Percentiles rank a stretch among this genome's conserved stretches.
Conservation (phyloP, 2,113 vertebrate species). For the Equus przewalskii region DNA sequence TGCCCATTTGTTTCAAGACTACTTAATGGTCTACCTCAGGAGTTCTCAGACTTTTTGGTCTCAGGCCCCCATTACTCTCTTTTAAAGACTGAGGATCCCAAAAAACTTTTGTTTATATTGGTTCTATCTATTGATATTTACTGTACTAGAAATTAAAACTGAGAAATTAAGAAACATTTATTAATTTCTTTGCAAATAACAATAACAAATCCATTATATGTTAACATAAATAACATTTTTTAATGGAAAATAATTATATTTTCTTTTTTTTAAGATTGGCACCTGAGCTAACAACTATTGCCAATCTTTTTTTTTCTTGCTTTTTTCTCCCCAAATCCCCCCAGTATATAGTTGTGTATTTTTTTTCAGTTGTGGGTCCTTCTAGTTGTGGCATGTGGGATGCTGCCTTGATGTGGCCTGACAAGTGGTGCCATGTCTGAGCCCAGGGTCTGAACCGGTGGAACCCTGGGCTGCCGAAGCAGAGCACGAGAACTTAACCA, state of each 20-base stretch:
- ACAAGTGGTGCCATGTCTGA: too few relatives aligned
- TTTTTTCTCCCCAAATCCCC: too few relatives aligned
- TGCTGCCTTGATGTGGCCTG: too few relatives aligned
- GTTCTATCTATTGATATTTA: neutral
- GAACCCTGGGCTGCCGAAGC: too few relatives aligned
- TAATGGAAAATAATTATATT: neutral
- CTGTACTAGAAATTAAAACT: neutral
- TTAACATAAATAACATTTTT: neutral
- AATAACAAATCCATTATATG: neutral
- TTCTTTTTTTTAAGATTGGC: neutral
- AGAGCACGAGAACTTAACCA: too few relatives aligned
- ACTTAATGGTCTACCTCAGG: neutral
- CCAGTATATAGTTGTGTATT: too few relatives aligned
- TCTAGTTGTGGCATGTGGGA: too few relatives aligned
- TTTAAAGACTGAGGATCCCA: neutral
- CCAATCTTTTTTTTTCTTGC: too few relatives aligned
- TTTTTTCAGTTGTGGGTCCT: too few relatives aligned
- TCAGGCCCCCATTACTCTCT: neutral
- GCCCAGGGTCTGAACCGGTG: too few relatives aligned
- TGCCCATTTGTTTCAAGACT: neutral
- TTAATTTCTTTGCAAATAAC: neutral
- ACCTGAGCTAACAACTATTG: too few relatives aligned
- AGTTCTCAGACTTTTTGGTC: neutral
- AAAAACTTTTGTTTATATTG: neutral
- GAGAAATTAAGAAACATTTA: neutral